Percentiles rank a stretch among this genome's conserved stretches.
Evolutionary conservation across 2,797 vertebrate genomes (phyloP).

Genomic region (Gymnodraco acuticeps): DNA sequence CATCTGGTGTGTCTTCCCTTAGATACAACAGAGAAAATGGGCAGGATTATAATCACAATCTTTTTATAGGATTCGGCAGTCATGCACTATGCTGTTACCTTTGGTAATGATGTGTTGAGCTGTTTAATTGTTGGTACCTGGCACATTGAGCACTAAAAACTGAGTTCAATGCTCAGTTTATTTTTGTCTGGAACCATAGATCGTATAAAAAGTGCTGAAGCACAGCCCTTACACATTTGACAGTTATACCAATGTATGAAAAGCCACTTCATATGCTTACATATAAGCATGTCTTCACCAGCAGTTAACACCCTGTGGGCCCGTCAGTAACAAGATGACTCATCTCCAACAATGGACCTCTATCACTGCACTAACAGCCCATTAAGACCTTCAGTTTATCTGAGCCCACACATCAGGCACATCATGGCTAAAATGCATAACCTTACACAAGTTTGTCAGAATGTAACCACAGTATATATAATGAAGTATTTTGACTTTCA

Average conservation of each 20-base stretch:
- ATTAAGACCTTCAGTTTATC: not conserved
- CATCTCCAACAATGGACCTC: not conserved
- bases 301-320: no score
- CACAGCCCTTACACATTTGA: not conserved
- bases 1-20: constrained; percentile 73
- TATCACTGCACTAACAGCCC: not conserved
- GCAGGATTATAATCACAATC: not conserved
- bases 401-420: not conserved
- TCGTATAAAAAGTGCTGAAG: not conserved
- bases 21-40: constrained; percentile 9
- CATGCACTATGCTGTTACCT: not conserved
- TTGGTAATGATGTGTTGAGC: constrained; percentile 5
- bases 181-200: no score
- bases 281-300: not conserved
- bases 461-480: not conserved
- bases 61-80: not conserved
- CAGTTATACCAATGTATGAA: constrained; percentile 1
- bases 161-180: not conserved
- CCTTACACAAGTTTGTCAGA: not conserved
- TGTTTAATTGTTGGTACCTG: constrained; percentile 9
- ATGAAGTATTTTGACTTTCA: not conserved
- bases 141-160: not conserved
- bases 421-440: not conserved
- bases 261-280: not conserved
- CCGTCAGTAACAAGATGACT: not conserved